These are phyloP conservation scores for Procavia capensis DNA, from an alignment of 2,113 vertebrate species.

Conservation along the genomic window DNA sequence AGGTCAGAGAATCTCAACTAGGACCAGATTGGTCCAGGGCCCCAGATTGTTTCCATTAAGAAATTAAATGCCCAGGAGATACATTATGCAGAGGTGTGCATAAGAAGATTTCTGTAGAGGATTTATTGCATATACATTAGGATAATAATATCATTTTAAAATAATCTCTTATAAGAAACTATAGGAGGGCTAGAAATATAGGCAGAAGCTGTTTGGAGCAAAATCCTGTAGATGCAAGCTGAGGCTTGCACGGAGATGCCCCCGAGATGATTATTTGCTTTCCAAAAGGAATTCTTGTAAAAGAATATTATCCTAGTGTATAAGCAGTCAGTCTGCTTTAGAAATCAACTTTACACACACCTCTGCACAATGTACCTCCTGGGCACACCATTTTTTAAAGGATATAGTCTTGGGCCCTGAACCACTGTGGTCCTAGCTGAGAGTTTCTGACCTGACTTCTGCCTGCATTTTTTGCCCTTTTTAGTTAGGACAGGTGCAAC, in stretches of 20 bases:
- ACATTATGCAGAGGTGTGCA: not conserved
- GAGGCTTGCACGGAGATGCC: not conserved
- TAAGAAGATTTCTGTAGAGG: not conserved
- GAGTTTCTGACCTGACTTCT: not conserved
- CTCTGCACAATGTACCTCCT: not conserved
- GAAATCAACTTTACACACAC: not conserved
- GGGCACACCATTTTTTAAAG: not conserved
- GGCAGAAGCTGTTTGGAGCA: too few relatives aligned
- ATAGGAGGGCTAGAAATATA: too few relatives aligned
- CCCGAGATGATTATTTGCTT: too few relatives aligned
- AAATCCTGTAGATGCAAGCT: not conserved
- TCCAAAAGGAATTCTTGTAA: not conserved
- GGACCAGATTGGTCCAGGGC: not conserved
- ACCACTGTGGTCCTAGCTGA: not conserved
- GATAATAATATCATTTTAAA: not conserved
- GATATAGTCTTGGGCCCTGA: not conserved
- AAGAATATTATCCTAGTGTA: not conserved
- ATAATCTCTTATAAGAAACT: not conserved
- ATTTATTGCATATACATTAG: not conserved
- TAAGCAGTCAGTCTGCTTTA: not conserved
- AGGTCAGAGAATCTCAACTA: not conserved
- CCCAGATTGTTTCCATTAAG: not conserved
- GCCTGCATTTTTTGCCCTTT: too few relatives aligned
- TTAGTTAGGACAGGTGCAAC: not conserved
- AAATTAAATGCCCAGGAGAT: not conserved